phyloP scores from a whole-genome alignment of 2,113 vertebrate genomes.

The Eonycteris spelaea region DNA sequence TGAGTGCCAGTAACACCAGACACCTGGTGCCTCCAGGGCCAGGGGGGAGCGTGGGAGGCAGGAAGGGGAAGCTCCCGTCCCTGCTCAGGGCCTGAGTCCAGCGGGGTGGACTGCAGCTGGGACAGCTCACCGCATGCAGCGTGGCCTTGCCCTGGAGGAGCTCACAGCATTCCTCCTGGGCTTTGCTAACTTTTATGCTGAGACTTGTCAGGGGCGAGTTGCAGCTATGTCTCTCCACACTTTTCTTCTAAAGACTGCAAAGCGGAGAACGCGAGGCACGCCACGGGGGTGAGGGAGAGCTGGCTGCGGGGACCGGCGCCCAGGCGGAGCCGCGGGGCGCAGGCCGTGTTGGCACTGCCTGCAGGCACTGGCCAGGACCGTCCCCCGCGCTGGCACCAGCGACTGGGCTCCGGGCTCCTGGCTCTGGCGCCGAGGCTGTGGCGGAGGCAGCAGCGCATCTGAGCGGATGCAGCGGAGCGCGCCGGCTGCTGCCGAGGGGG shows the following conservation, averaged over 20 bases:
- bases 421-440: not conserved
- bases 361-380: not conserved
- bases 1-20: constrained; percentile 12
- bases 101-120: not conserved
- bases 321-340: not conserved
- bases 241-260: not conserved
- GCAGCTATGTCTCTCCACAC: not conserved
- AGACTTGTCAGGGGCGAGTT: not conserved
- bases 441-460: not conserved
- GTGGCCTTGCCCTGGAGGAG: not conserved
- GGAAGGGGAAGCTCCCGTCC: constrained; percentile 46
- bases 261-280: not conserved
- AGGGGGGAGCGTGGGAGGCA: constrained; percentile 61
- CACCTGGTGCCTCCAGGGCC: constrained; percentile 10
- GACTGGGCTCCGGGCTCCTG: not conserved
- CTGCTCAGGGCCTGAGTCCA: not conserved
- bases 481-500: not conserved
- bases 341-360: not conserved
- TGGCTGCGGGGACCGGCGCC: not conserved
- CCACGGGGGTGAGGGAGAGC: not conserved
- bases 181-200: not conserved
- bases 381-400: not conserved
- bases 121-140: not conserved
- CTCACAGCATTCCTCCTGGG: not conserved
- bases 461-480: not conserved